These are phyloP conservation scores for Notothenia rossii DNA, from an alignment of 2,113 vertebrate genomes.

Conservation along the genomic window DNA sequence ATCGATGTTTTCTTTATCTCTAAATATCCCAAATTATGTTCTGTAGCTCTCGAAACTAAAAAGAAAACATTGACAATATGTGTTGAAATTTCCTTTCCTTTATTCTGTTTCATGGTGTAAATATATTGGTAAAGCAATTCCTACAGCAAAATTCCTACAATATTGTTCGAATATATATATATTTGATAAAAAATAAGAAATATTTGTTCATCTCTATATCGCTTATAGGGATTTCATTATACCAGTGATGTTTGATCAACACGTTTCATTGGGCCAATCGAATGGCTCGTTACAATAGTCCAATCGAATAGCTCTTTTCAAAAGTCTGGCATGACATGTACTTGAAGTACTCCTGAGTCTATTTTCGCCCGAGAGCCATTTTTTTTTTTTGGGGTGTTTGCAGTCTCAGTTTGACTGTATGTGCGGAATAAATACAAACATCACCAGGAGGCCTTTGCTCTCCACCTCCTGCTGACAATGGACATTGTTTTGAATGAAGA, in stretches of 20 bases:
- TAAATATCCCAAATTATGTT: background rate
- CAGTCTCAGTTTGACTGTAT: constrained; percentile 30
- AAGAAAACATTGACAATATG: background rate
- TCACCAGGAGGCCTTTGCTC: constrained; percentile 47
- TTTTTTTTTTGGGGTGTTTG: background rate
- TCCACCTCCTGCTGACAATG: constrained; percentile 55
- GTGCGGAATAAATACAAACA: constrained; percentile 43
- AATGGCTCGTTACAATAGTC: too few species aligned
- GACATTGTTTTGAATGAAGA: constrained; percentile 62
- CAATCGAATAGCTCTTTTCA: too few species aligned
- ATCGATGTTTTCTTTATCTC: background rate
- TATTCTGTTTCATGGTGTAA: background rate
- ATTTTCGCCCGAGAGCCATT: constrained; percentile 13
- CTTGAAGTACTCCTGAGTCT: constrained; percentile 21
- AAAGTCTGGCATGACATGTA: background rate
- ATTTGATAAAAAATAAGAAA: too few species aligned
- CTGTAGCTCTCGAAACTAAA: background rate
- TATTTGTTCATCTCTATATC: too few species aligned
- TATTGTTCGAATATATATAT: too few species aligned
- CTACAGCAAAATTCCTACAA: too few species aligned
- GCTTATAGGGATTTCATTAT: too few species aligned
- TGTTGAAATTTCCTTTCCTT: background rate
- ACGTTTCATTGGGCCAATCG: too few species aligned
- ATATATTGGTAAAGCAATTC: too few species aligned
- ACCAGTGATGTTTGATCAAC: too few species aligned